Evolutionary conservation across 2,797 vertebrate species (phyloP), one percentile per base, ranked within the genome.

Genomic region (Poecilia gillii): DNA sequence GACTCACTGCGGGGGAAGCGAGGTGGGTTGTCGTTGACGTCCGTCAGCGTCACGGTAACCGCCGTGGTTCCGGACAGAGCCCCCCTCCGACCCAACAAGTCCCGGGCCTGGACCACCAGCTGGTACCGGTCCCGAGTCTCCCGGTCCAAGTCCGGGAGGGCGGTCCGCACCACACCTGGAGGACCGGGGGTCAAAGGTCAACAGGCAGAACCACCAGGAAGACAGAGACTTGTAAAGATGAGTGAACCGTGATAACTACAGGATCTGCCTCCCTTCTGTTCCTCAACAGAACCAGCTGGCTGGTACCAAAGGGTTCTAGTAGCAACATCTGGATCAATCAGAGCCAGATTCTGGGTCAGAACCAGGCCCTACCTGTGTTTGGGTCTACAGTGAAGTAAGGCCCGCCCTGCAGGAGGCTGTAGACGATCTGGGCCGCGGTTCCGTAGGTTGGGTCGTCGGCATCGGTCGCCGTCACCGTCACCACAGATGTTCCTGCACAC

Each of bases 81-180:
- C 12, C 98, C 98, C 81, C 97, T 97, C 93, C 97, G 97, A 76
- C 98, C 98, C 83, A 97, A 96, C 98, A 99, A 98, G 93, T 99
- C 98, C 89, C 97, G 98, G 86, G 98, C 98, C 89, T 98, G 97
- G 86, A 99, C 96, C 66, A 99, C 96, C 81, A 99, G 90, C 75
- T 97, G 93, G 85, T 97, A 98, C 75, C 94, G 96, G 81, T 98
- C 98, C 89, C 94, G 95, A 66, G 95, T 94, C 92, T 99, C 98
- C 78, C 98, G 95, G 85, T 99, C 97, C 97, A 99, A 96, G 85
- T 97, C 97, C 0, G 97, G 96, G 73, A 98, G 96, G 64, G 97
- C 97, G 14, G 98, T 99, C 86, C 96, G 96, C 90, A 98, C 96
- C 81, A 99, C 93, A 85, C 97, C 98, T 98, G 91, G 6, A 72